Conservation (phyloP, 2,797 vertebrate species). For the Austrolebias charrua region DNA sequence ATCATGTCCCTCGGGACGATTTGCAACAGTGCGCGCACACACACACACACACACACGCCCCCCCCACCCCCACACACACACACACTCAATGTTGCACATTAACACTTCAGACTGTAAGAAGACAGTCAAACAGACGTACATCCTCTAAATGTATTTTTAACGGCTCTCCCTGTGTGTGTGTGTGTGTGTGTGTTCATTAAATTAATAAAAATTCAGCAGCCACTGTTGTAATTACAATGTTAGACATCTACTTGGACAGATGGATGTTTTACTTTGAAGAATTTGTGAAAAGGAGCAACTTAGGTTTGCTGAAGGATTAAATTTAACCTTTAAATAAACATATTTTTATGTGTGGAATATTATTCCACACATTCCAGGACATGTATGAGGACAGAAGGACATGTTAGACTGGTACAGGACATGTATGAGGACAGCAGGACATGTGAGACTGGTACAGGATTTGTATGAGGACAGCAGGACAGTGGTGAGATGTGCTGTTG, state of each 20-base stretch:
- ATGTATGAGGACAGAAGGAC: too few species aligned
- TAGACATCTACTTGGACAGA: slow-evolving; percentile 16
- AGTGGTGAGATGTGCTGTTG: too few species aligned
- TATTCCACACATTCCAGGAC: too few species aligned
- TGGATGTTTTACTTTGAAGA: slow-evolving; percentile 28
- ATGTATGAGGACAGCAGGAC: too few species aligned
- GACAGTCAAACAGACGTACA: slow-evolving; percentile 10
- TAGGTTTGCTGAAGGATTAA: slow-evolving; percentile 19
- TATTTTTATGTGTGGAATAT: too few species aligned
- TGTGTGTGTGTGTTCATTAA: background rate
- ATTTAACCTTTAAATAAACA: background rate
- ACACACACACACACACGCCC: too few species aligned
- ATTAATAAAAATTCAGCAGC: background rate
- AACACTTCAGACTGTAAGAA: slow-evolving; percentile 6
- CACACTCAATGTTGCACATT: slow-evolving; percentile 6
- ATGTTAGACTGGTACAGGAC: too few species aligned
- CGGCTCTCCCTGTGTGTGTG: background rate
- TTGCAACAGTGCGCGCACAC: slow-evolving; percentile 21
- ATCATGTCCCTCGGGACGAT: slow-evolving; percentile 64
- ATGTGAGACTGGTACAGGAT: too few species aligned
- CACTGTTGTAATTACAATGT: slow-evolving; percentile 9
- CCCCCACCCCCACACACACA: too few species aligned
- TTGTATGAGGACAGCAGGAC: too few species aligned
- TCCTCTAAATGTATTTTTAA: slow-evolving; percentile 2
- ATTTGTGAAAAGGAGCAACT: slow-evolving; percentile 18